These are phyloP conservation scores for Piprites chloris DNA, from an alignment of 2,113 vertebrate species.

Conservation along the genomic window DNA sequence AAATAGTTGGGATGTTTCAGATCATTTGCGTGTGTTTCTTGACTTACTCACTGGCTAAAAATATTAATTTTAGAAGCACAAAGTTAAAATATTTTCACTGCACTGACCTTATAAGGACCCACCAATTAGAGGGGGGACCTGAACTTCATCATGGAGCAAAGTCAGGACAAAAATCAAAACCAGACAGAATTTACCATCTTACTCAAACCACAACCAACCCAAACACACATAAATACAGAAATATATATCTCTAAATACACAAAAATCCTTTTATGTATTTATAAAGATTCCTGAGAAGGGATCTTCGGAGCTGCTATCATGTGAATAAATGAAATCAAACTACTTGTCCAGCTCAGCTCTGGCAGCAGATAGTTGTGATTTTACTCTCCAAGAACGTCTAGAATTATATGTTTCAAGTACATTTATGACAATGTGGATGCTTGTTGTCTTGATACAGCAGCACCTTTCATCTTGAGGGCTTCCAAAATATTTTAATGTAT, in stretches of 20 bases:
- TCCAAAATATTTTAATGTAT: background rate
- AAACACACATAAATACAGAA: background rate
- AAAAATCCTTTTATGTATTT: background rate
- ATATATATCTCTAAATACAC: too few species aligned
- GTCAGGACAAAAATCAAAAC: background rate
- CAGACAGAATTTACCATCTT: background rate
- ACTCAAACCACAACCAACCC: background rate
- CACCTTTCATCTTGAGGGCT: background rate
- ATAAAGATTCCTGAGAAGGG: background rate
- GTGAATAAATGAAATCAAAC: background rate
- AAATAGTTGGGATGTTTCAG: background rate
- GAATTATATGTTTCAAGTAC: background rate
- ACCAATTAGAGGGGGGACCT: background rate
- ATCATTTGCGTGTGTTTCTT: background rate
- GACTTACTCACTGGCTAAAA: slow-evolving; percentile 1
- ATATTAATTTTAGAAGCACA: background rate
- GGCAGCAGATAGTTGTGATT: background rate
- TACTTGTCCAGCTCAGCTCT: background rate
- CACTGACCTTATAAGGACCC: background rate
- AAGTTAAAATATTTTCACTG: background rate
- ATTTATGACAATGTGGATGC: background rate
- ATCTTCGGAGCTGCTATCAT: background rate
- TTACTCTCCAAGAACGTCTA: background rate
- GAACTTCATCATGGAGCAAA: background rate
- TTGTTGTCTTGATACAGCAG: background rate